phyloP scores from a whole-genome alignment of 2,797 vertebrate species.

The Bradypodion pumilum region DNA sequence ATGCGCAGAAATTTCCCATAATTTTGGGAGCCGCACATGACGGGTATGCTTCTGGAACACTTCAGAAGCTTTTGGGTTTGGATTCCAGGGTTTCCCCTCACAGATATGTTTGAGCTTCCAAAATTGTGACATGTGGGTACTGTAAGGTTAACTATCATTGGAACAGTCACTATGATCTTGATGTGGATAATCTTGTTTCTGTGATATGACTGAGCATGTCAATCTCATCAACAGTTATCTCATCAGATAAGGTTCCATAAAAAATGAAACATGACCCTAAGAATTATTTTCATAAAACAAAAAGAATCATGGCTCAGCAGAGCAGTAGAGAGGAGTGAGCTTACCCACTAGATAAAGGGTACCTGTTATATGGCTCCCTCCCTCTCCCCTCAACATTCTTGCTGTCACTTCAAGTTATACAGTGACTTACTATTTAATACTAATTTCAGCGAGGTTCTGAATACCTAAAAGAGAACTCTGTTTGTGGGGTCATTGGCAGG shows the following conservation, averaged over 20 bases:
- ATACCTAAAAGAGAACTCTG: not conserved
- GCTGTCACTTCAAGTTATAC: not conserved
- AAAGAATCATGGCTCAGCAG: not conserved
- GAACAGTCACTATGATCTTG: no score
- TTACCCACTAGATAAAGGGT: not conserved
- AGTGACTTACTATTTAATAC: not conserved
- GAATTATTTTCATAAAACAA: not conserved
- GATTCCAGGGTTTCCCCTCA: no score
- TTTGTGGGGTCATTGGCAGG: not conserved
- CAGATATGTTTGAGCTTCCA: no score
- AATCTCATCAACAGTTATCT: not conserved
- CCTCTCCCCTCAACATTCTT: not conserved
- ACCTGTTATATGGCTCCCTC: not conserved
- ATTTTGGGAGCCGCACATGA: no score
- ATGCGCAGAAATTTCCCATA: no score
- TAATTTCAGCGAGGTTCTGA: not conserved
- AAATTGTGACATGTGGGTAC: no score
- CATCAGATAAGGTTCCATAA: not conserved
- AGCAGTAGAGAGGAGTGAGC: not conserved
- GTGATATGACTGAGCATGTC: not conserved
- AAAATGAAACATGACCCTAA: not conserved
- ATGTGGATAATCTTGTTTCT: not conserved
- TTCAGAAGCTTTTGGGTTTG: no score
- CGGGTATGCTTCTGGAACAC: no score
- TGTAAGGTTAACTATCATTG: no score